Percentiles rank a stretch among this genome's conserved stretches.
These are phyloP conservation scores for Phalacrocorax brasilianus DNA, from an alignment of 2,113 vertebrate species.

Conservation along the genomic window DNA sequence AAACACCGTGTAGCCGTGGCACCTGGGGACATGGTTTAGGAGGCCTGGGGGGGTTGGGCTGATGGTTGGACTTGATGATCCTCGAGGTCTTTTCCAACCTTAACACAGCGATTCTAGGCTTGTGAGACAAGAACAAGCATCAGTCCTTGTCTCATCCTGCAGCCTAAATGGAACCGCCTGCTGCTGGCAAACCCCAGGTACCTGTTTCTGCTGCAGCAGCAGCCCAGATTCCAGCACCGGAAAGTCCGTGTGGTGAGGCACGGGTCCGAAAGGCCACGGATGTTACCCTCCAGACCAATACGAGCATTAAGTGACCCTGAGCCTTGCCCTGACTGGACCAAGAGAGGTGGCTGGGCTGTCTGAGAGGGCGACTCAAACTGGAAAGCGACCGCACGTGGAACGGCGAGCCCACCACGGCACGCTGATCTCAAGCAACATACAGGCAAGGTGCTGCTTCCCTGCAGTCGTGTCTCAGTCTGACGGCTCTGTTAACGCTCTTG, in stretches of 20 bases:
- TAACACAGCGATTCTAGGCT: too few relatives aligned
- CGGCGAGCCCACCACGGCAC: neutral
- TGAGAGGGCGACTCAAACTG: neutral
- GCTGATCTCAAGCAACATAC: neutral
- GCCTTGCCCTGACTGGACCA: neutral
- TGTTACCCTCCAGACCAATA: too few relatives aligned
- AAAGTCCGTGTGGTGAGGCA: neutral
- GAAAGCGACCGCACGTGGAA: neutral
- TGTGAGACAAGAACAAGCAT: neutral
- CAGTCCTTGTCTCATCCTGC: too few relatives aligned
- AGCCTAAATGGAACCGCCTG: accelerated
- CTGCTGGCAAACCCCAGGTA: neutral
- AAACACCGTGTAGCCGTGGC: too few relatives aligned
- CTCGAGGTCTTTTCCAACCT: too few relatives aligned
- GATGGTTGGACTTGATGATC: too few relatives aligned
- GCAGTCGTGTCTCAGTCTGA: too few relatives aligned
- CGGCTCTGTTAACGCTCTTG: neutral
- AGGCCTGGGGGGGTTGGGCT: too few relatives aligned
- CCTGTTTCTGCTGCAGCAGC: neutral
- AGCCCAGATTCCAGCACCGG: accelerated
- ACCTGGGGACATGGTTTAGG: too few relatives aligned
- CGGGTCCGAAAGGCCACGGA: too few relatives aligned
- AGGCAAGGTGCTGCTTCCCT: neutral
- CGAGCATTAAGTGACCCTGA: accelerated
- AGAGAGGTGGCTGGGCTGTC: neutral